Evolutionary conservation across 2,797 vertebrate species (phyloP), one percentile per base, ranked within the genome.

Genomic region (Melanotaenia trifasciata): DNA sequence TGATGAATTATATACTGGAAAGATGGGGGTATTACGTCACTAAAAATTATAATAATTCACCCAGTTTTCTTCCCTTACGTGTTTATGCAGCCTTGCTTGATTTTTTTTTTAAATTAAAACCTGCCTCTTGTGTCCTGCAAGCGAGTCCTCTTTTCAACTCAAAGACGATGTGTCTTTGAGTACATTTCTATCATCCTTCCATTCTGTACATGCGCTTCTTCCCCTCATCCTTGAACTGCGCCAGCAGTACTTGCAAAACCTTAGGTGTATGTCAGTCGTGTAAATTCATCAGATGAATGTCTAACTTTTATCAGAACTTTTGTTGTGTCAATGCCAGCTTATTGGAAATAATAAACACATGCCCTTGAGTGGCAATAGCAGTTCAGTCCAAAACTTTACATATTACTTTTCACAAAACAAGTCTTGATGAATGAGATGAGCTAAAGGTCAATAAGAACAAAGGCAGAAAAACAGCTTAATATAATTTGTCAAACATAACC

Each of bases 401-500:
- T 0, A 20, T 28, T 45, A 30, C 26, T 4, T 16, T 67, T 68
- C 32, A 38, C 16, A 75, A 22, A 33, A 32, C 12, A 38, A 76
- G 20, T 13, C 18, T 14, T 53, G 62, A 64, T n/a, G 20, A 24
- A 66, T 65, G 38, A 1, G 18, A 14, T 45, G 3, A 70, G 43
- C 32, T 43, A 59, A 64, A 70, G 38, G 54, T 64, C 50, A 67
- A 22, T 16, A 10, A 38, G 36, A 38, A 57, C 33, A 68, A 58
- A 18, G 16, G 35, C 18, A 11, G 4, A 30, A 54, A 43, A 58
- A 32, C 5, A 28, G 36, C 3, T 2, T 10, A 61, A 45, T 30
- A 24, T 35, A 64, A 72, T 50, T 54, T 50, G n/a, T 65, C 50
- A 67, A 69, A 57, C 2, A 13, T 35, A 71, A 70, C 57, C 26